Percentiles rank a stretch among this genome's conserved stretches.
Conservation (phyloP, 2,888 invertebrate species). For the Nomada ruficornis region DNA sequence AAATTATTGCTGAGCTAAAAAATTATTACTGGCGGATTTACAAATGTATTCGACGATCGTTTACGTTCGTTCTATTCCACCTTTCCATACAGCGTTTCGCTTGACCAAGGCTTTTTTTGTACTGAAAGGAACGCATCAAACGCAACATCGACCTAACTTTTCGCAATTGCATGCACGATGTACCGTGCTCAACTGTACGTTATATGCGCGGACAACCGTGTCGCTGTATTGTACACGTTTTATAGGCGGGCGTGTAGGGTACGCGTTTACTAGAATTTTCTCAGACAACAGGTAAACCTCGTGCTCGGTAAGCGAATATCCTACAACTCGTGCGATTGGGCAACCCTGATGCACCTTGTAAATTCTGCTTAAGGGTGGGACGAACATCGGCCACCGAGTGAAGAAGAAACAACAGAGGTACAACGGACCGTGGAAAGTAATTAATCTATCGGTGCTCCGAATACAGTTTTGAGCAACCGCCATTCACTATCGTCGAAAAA, state of each 20-base stretch:
- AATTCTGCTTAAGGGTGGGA: conserved; percentile 41
- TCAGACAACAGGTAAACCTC: conserved; percentile 45
- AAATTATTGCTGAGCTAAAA: too few species aligned
- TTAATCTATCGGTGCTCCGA: conserved; percentile 12
- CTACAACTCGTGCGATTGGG: conserved; percentile 51
- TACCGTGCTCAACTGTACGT: conserved; percentile 17
- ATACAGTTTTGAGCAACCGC: conserved; percentile 23
- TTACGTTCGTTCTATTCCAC: too few species aligned
- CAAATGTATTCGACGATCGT: too few species aligned
- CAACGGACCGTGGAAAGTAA: conserved; percentile 35
- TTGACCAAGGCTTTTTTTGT: background rate
- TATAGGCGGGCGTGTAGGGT: background rate
- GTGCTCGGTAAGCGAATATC: conserved; percentile 46
- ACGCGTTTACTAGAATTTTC: conserved; percentile 30
- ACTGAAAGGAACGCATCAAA: conserved; percentile 28
- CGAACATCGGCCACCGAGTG: conserved; percentile 19
- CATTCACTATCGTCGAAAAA: background rate
- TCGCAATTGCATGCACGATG: conserved; percentile 14
- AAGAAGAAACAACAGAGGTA: background rate
- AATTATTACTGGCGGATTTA: too few species aligned
- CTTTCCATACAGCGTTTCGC: background rate
- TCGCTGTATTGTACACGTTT: background rate
- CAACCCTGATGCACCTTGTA: conserved; percentile 55
- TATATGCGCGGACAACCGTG: conserved; percentile 28
- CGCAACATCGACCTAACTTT: conserved; percentile 11